These are phyloP conservation scores for Calypte anna DNA, from an alignment of 2,113 vertebrate genomes.

Conservation along the genomic window DNA sequence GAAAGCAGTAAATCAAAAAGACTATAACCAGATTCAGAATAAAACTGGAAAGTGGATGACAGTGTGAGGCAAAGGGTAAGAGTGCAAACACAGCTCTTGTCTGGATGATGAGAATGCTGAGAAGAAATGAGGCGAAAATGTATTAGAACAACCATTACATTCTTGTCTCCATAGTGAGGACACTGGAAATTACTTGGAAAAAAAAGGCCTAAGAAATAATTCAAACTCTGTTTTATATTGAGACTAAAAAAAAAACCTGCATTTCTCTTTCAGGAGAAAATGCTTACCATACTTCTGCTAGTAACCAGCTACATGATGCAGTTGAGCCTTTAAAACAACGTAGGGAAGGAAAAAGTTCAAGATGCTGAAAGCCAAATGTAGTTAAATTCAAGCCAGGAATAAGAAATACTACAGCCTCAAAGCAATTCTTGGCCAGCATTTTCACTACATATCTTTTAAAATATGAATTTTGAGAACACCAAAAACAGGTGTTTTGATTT, in stretches of 20 bases:
- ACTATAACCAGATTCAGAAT: not conserved
- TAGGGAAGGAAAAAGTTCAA: not conserved
- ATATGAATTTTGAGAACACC: not conserved
- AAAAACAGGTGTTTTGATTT: not conserved
- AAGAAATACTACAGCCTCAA: not conserved
- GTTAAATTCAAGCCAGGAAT: not conserved
- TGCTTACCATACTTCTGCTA: not conserved
- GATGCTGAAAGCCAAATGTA: not conserved
- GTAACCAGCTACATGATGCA: not conserved
- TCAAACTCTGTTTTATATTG: not conserved
- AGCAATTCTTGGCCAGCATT: not conserved
- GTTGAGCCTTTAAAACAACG: not conserved
- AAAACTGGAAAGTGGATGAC: constrained; percentile 8
- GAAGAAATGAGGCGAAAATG: not conserved
- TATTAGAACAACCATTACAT: not conserved
- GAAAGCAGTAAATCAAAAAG: constrained; percentile 14
- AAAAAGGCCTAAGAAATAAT: not conserved
- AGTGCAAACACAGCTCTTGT: not conserved
- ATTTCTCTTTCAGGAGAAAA: not conserved
- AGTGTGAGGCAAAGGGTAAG: not conserved
- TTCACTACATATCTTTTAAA: not conserved
- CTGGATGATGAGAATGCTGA: not conserved
- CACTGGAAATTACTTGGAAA: not conserved
- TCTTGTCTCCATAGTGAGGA: not conserved
- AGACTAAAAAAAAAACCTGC: not conserved